These are phyloP conservation scores for Dascyllus trimaculatus DNA, from an alignment of 2,113 vertebrate species.

Conservation along the genomic window DNA sequence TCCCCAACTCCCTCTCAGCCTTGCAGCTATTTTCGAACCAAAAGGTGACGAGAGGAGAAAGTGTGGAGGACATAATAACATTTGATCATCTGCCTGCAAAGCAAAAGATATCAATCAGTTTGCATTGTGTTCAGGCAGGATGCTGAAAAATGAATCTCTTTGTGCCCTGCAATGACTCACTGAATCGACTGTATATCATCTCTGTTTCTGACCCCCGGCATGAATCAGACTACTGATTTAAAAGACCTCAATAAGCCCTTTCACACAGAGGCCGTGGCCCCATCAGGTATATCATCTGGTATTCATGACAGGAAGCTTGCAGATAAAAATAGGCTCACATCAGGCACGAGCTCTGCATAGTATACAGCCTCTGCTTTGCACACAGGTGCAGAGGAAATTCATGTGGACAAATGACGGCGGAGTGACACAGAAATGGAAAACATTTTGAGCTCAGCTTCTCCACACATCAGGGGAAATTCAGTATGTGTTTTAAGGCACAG, in stretches of 20 bases:
- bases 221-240: constrained; percentile 48
- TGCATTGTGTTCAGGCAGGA: constrained; percentile 18
- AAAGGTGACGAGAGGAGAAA: constrained; percentile 19
- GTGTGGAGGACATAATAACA: neutral
- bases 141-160: constrained; percentile 18
- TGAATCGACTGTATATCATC: constrained; percentile 33
- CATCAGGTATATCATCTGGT: constrained; percentile 50
- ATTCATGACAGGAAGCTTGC: constrained; percentile 52
- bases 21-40: constrained; percentile 3
- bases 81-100: constrained; percentile 31
- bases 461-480: constrained; percentile 22
- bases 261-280: constrained; percentile 1
- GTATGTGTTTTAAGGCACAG: constrained; percentile 10
- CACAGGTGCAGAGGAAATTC: constrained; percentile 33
- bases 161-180: constrained; percentile 29
- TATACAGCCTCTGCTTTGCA: neutral
- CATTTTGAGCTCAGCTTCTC: constrained; percentile 1
- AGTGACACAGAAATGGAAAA: constrained; percentile 34
- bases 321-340: constrained; percentile 62
- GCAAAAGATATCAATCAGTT: constrained; percentile 40
- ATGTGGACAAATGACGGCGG: constrained; percentile 41
- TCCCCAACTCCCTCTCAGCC: neutral
- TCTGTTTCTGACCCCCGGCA: constrained; percentile 23
- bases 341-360: constrained; percentile 11
- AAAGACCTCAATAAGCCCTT: constrained; percentile 38